Evolutionary conservation across 1,140 invertebrate species (phyloP), one percentile per base, ranked within the genome.

Genomic region (Antheraea mylitta): DNA sequence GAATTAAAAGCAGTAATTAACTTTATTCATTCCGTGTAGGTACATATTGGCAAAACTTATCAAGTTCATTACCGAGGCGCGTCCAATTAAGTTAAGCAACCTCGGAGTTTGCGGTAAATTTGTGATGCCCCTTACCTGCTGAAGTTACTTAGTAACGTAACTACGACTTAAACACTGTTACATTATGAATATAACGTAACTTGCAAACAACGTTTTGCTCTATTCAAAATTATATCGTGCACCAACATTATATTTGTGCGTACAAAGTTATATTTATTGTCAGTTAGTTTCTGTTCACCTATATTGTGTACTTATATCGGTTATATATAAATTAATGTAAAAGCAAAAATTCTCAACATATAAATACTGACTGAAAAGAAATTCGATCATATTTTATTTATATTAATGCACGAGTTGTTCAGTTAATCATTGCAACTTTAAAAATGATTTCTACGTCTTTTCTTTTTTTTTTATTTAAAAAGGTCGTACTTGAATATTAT

Each of bases 51-150:
- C 13, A 53, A 53, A 16, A 53, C 45, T 53, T 53, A 53, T 53
- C 45, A 53, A 53, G 45, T 53, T 53, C 45, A 53, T 53, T 53
- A 53, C 45, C 45, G 45, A 53, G 45, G 45, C 45, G 45, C 45
- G 45, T 53, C 16, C 45, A 53, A 53, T 53, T 53, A 53, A 53
- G 45, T 53, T 53, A 53, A 53, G 45, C 16, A 53, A 53, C 45
- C 45, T 53, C 45, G 45, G 45, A 53, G 45, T 53, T 53, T 53
- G 45, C 45, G 45, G 45, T 53, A 53, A 53, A 53, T 53, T 53
- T 53, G 45, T 53, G 16, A 53, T 53, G 45, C 45, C 45, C 45
- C 45, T 53, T 53, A 53, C 45, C 45, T 53, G 45, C 11, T 53
- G 45, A 13, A 53, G 45, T 53, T 53, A 53, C 45, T 53, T 53